Evolutionary conservation across 2,888 invertebrate species (phyloP), one percentile per base, ranked within the genome.

Genomic region (Clanis bilineata): DNA sequence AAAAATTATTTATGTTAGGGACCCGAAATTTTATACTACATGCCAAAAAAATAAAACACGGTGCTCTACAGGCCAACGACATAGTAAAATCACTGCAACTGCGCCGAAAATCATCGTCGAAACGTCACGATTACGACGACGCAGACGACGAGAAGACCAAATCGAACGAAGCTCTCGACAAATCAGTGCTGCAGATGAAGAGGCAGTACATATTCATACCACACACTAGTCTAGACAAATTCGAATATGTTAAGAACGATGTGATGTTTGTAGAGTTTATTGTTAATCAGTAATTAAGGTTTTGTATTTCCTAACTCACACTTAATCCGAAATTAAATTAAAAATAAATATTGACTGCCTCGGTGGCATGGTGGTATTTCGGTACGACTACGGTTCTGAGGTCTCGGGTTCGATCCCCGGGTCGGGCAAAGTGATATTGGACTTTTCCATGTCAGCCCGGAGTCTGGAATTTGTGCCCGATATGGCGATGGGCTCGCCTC

Each of bases 201-300:
- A 78, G 92, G 55, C 93, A 94, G 74, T 94, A 94, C 78, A 93
- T 95, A 76, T 95, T 95, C 79, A 93, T 95, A 62, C 95, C 95
- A 0, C 95, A 95, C 75, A 89, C 93, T 0, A 93, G 92, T 41
- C 67, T 95, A 6, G 93, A 93, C 64, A 94, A 94, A 81, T 89
- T 93, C 60, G 90, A 93, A 43, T 94, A 94, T 64, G 73, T 94
- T 0, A 94, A 94, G 70, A 92, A 94, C 55, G 93, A 95, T 62
- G 91, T 93, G 0, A 83, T 95, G 75, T 95, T 94, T 69, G 63
- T 95, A 0, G 95, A 95, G 74, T 90, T 95, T 65, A 71, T 91
- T 65, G 88, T 88, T 7, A 83, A 82, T 47, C 82, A 85, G 59
- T 88, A 75, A 12, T 9, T 1, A 7, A 25, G 12, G 9, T 9